Conservation (phyloP, 2,113 vertebrate species). For the Lethenteron camtschaticum region DNA sequence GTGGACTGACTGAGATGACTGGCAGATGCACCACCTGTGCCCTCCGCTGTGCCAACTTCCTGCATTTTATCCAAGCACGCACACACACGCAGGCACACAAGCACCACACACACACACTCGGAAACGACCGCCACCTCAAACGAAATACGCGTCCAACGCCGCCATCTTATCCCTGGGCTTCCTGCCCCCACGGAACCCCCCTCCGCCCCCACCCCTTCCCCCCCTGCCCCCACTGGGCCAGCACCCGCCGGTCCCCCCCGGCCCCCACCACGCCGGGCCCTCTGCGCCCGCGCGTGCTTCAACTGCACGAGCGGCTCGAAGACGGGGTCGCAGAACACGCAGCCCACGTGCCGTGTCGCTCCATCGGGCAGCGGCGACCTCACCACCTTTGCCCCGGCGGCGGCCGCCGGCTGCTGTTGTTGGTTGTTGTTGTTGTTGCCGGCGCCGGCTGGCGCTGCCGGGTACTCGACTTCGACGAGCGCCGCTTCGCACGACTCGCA, state of each 20-base stretch:
- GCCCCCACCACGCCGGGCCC: slow-evolving; percentile 38
- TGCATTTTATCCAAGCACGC: too few species aligned
- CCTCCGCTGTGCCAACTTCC: too few species aligned
- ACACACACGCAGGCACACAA: too few species aligned
- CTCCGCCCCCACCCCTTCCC: slow-evolving; percentile 32
- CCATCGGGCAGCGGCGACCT: slow-evolving; percentile 44
- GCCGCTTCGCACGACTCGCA: slow-evolving; percentile 61
- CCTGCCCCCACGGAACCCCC: slow-evolving; percentile 42
- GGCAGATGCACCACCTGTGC: too few species aligned
- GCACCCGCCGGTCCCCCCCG: slow-evolving; percentile 42
- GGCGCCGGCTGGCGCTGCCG: too few species aligned
- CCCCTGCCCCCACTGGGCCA: slow-evolving; percentile 48
- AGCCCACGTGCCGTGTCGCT: slow-evolving; percentile 63
- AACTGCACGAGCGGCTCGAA: slow-evolving; percentile 90
- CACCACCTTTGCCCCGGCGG: slow-evolving; percentile 29
- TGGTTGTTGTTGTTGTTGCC: too few species aligned
- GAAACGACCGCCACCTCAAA: slow-evolving; percentile 21
- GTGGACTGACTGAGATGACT: too few species aligned
- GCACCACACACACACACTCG: too few species aligned
- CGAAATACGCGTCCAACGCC: slow-evolving; percentile 82
- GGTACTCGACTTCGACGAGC: slow-evolving; percentile 64
- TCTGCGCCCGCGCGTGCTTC: slow-evolving; percentile 48
- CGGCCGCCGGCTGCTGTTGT: too few species aligned
- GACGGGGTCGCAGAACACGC: slow-evolving; percentile 63
- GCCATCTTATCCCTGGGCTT: slow-evolving; percentile 98